Base-by-base conservation (phyloP, 2,888 invertebrate genomes). In the Muscina levida region DNA sequence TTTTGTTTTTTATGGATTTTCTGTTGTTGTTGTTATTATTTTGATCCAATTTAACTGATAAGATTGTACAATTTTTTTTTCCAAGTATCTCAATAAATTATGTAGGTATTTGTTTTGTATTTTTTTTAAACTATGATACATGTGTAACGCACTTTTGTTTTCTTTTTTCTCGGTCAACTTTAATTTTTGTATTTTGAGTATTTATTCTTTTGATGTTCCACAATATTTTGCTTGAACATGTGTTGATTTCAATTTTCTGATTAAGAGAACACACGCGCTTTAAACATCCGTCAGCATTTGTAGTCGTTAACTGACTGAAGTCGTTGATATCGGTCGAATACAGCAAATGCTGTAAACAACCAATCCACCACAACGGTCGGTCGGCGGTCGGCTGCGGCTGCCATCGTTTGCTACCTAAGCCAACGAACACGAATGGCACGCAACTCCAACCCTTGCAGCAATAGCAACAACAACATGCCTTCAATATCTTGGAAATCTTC, bases 271-370 rank as follows among this genome's bases (percentile, higher is more conserved):
- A 77, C 76, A 81, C 65, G 82, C 82, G 77, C 72, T 83, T 62
- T 72, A 70, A 83, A 86, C 86, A 84, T 86, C 89, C 87, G 86
- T 84, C 85, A 83, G 81, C 82, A 73, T 85, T 83, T 84, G 85
- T 85, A 83, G 87, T 86, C 85, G 84, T 84, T 83, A 84, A 84
- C 84, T 85, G 85, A 86, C 67, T 72, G 66, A 62, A 62, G 17
- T n/a, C n/a, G 39, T 39, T n/a, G 59, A 59, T 72, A 72, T 44
- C 73, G 56, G 66, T 53, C 53, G 66, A 56, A 46, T 39, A 72
- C 67, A 42, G 71, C 81, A 71, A 76, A 80, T 80, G 80, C 73
- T 81, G 48, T 62, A 59, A 77, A 80, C 66, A 77, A 11, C 39
- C 46, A 71, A 62, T 66, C n/a, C 3, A 11, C 48, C 65, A 56